Base-by-base conservation (phyloP, 2,113 vertebrate species). In the Perognathus longimembris region DNA sequence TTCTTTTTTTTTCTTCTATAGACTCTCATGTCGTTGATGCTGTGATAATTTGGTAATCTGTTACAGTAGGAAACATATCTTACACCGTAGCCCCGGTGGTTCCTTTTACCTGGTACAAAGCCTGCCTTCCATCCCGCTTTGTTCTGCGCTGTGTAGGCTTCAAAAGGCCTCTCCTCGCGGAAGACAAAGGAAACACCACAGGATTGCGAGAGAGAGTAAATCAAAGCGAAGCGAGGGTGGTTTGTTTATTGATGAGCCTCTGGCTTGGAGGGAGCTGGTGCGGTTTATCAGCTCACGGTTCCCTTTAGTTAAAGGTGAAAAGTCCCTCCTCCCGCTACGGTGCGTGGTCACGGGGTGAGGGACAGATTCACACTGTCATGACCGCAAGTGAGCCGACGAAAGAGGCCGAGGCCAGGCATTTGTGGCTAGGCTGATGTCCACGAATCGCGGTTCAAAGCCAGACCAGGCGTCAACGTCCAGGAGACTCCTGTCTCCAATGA, bases 11-110 rank as follows among this genome's bases (percentile, higher is more conserved):
- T 54, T 54, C 17, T 97, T 96, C 92, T 77, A 61, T 93, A 82
- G 86, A 84, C 57, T 94, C 63, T 38, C 69, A 61, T 94, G 86
- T 85, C 24, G 1, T 93, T 93, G 95, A 81, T 91, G 85, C 0
- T 89, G 78, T 73, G 96, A 94, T 96, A 93, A 96, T 95, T 92
- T 95, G 87, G 74, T 91, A 95, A 42, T 95, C 66, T 94, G 79
- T 90, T 95, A 92, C 57, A 95, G 87, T 50, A 85, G 78, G 74
- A 84, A 91, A 93, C 96, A 79, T 89, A 93, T 88, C 78, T 94
- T 73, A 90, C 69, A 70, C 9, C 2, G 61, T 90, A 73, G 36
- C 93, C 63, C 76, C 64, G 15, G n/a, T 94, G 67, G 61, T 86
- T 96, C 83, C 0, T 76, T 93, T 91, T 90, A 42, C 38, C 32